Conservation (phyloP, 2,888 invertebrate species). For the Nomada fabriciana region DNA sequence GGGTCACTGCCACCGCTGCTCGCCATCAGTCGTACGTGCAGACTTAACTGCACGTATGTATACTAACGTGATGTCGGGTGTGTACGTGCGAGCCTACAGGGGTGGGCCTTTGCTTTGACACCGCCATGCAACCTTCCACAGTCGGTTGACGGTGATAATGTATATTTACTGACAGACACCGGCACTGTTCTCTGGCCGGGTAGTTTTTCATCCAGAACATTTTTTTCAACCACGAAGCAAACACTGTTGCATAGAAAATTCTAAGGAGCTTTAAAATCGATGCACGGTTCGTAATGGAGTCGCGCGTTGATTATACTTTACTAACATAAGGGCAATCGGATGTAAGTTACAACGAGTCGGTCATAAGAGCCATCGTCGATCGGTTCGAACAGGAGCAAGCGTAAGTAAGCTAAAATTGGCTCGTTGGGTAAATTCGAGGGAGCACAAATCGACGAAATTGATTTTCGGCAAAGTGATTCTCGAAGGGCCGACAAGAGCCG, state of each 20-base stretch:
- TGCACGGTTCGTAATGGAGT: too few relatives aligned
- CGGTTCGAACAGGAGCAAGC: background rate
- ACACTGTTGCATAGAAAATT: too few relatives aligned
- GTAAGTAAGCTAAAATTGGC: constrained; percentile 28
- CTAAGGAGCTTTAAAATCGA: too few relatives aligned
- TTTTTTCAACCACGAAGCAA: too few relatives aligned
- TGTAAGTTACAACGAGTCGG: too few relatives aligned
- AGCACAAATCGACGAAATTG: constrained; percentile 45
- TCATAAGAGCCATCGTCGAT: background rate
- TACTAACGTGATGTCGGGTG: background rate
- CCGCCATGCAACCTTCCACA: constrained; percentile 48
- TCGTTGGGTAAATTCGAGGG: constrained; percentile 47
- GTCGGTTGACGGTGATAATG: constrained; percentile 53
- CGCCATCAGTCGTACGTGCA: constrained; percentile 69
- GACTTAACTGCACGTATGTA: constrained; percentile 41
- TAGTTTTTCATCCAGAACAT: constrained; percentile 3
- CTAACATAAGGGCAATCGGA: too few relatives aligned
- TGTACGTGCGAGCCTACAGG: constrained; percentile 30
- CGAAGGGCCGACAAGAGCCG: background rate
- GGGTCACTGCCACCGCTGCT: constrained; percentile 82
- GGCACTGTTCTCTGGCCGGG: background rate
- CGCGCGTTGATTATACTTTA: too few relatives aligned
- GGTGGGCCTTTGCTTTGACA: constrained; percentile 56
- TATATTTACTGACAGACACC: constrained; percentile 45
- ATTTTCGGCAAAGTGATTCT: constrained; percentile 28